Base-by-base conservation (phyloP, 2,888 invertebrate species). In the Chrysina gloriosa region DNA sequence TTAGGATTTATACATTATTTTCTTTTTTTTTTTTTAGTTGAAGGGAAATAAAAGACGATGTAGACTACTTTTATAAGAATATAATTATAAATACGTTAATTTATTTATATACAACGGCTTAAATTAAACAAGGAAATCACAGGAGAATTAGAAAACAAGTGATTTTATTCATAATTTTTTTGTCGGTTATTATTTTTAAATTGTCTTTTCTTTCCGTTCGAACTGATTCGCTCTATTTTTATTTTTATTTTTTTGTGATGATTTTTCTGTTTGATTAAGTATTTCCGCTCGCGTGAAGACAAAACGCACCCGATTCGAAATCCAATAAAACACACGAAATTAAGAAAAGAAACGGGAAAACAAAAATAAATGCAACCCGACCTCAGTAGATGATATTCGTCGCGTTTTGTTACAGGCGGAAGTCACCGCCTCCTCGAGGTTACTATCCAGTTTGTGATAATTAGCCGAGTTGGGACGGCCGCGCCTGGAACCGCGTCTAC, bases 401-500 rank as follows among this genome's bases (percentile, higher is more conserved):
- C 34, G 86, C 82, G 71, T 86, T 85, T 86, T 84, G 71, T 83
- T 86, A 73, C 86, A 85, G 34, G 85, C 84, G 0, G 89, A 89
- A 2, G 87, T 88, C 42, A 90, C 87, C 31, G 89, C 89, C 80
- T 90, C 90, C 80, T 90, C 90, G 68, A 90, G 82, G 75, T 88
- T 90, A 71, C 87, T 87, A 77, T 90, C 89, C 65, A 90, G 82
- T 77, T 90, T 90, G 65, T 88, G 85, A 77, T 90, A 90, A 74
- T 85, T 87, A 0, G 89, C 87, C 1, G 89, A 88, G 75, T 87
- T 88, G 42, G 88, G 88, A 70, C 89, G 83, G 70, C 88, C 82
- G 65, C 86, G 81, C 77, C 77, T 83, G 75, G 76, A 83, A 74
- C 65, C 84, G 80, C 80, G 83, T 77, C 79, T 80, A 52, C 81